Percentiles rank a stretch among this genome's conserved stretches.
These are phyloP conservation scores for Scaptomyza pallida DNA, from an alignment of 1,140 invertebrate genomes.

Conservation along the genomic window DNA sequence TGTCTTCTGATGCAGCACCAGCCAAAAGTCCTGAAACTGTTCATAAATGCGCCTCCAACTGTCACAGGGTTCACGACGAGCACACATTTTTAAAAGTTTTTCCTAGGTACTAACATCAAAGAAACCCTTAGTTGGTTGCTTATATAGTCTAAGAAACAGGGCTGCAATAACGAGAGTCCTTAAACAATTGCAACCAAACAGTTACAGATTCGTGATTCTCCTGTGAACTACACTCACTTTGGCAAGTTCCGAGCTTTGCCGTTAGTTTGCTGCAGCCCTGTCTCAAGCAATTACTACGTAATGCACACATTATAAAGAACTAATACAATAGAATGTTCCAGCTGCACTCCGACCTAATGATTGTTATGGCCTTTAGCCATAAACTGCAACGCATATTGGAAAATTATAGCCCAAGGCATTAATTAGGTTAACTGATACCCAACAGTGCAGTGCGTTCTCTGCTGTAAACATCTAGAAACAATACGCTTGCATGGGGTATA, in stretches of 20 bases:
- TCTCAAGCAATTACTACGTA: constrained; percentile 2
- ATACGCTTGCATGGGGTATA: constrained; percentile 17
- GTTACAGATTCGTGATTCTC: too few species aligned
- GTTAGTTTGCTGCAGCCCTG: constrained; percentile 3
- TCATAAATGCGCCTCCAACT: constrained; percentile 6
- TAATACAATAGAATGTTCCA: constrained; percentile 21
- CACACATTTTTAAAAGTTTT: background rate
- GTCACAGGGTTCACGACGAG: background rate
- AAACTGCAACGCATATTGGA: constrained; percentile 22
- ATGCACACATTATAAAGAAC: constrained; percentile 20
- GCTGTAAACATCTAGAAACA: constrained; percentile 10
- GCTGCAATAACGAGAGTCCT: too few species aligned
- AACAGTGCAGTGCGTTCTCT: background rate
- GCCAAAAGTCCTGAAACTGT: constrained; percentile 10
- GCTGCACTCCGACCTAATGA: constrained; percentile 19
- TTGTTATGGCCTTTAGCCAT: constrained; percentile 21
- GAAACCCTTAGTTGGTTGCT: background rate
- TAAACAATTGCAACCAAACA: too few species aligned
- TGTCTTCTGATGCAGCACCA: background rate
- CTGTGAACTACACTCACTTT: too few species aligned
- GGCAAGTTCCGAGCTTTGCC: background rate
- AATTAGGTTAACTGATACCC: constrained; percentile 33
- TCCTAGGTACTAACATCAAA: too few species aligned
- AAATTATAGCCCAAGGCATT: constrained; percentile 27
- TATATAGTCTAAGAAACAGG: constrained; percentile 9